A percentile compares a stretch with the other conserved stretches of the same genome.
Evolutionary conservation across 2,113 vertebrate species (phyloP).

Genomic region (Gambusia affinis): DNA sequence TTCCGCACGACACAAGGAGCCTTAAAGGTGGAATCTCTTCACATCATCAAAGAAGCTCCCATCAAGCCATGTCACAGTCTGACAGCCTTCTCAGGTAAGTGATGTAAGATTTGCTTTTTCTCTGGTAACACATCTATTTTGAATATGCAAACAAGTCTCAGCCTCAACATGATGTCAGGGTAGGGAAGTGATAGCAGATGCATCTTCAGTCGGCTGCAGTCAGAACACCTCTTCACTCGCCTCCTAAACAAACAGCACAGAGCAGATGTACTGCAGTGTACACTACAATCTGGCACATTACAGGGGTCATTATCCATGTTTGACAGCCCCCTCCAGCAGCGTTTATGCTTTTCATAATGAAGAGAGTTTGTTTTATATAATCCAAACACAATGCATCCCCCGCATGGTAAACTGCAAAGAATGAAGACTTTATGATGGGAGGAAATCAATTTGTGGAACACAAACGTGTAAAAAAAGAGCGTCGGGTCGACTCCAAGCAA

Average conservation of each 20-base stretch:
- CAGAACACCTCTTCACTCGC: not conserved
- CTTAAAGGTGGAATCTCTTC: not conserved
- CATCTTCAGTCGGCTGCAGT: not conserved
- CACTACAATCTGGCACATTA: conserved; percentile 46
- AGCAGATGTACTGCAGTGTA: conserved; percentile 20
- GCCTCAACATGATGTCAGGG: not conserved
- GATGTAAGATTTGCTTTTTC: conserved; percentile 38
- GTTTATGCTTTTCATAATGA: conserved; percentile 57
- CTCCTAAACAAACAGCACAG: conserved; percentile 13
- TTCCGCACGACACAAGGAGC: not conserved
- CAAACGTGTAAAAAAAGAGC: conserved; percentile 22
- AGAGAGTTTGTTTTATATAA: conserved; percentile 44
- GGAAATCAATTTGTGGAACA: conserved; percentile 48
- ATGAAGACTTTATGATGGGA: conserved; percentile 46
- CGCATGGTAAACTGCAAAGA: conserved; percentile 38
- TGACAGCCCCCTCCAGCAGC: conserved; percentile 32
- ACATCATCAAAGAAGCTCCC: not conserved
- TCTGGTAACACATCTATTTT: conserved; percentile 38
- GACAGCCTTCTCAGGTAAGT: conserved; percentile 45
- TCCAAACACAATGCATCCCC: conserved; percentile 21
- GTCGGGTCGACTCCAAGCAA: conserved; percentile 62
- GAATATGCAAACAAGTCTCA: conserved; percentile 5
- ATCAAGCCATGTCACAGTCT: conserved; percentile 4
- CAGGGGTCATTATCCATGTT: conserved; percentile 57
- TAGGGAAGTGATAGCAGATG: not conserved